Evolutionary conservation across 2,888 invertebrate genomes (phyloP), one percentile per base, ranked within the genome.

Genomic region (Koerneria pararmatus): DNA sequence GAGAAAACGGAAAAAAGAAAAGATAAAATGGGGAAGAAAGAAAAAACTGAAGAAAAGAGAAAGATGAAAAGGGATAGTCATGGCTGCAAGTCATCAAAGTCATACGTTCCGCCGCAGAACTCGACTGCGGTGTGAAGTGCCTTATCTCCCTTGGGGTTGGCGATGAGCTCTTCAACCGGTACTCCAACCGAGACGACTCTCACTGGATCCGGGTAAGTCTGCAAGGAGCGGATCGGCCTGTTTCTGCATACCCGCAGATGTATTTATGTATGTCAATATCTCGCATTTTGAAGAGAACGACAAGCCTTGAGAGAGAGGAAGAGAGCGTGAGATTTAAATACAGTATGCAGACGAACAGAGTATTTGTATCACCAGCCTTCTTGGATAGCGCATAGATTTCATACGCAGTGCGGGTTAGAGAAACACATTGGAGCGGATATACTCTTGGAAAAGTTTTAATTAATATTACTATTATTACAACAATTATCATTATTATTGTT

Each of bases 41-140:
- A 37, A 19, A 65, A 51, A 69, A 51, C 31, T n/a, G n/a, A 34
- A 46, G 49, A 49, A 57, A 11, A 35, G 27, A n/a, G n/a, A n/a
- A n/a, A n/a, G n/a, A 3, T 11, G 11, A 70, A 6, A 34, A 49
- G 19, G 19, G 15, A n/a, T 3, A n/a, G 35, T 32, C 6, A 29
- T 32, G 32, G 8, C 8, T 27, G 24, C 19, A 8, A 11, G 8
- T 53, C 24, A 11, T 53, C 27, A n/a, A 41, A 24, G 41, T 86
- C 88, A 86, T 83, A 89, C 89, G 98, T 98, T 77, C 98, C 98
- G 67, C 98, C 98, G 85, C 98, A 99, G 86, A 99, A 98, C 86
- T 99, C 98, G 5, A 99, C 91, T 1, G 97, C 95, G 0, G 95
- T 95, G 68, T 89, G 87, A 60, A 88, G 88, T 0, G 91, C 95